phyloP scores from a whole-genome alignment of 2,888 invertebrate species.

The Papilio protenor region DNA sequence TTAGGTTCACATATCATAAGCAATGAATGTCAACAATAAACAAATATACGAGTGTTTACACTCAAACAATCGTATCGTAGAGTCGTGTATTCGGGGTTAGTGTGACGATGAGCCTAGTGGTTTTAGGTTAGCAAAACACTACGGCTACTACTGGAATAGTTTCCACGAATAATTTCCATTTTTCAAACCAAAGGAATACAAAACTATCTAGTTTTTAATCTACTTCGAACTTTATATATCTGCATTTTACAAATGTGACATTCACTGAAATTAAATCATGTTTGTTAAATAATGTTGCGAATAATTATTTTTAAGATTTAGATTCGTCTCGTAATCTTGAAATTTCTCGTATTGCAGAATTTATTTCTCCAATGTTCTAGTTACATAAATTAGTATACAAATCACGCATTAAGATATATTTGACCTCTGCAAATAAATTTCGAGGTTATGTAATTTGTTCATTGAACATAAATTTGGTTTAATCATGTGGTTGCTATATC shows the following conservation, averaged over 20 bases:
- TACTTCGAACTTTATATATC: neutral
- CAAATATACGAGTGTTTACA: conserved; percentile 35
- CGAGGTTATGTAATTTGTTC: neutral
- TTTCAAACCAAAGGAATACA: neutral
- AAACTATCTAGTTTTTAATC: too few relatives aligned
- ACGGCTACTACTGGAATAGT: conserved; percentile 18
- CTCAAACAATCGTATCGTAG: conserved; percentile 33
- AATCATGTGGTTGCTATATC: neutral
- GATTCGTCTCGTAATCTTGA: neutral
- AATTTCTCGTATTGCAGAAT: neutral
- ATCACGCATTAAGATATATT: neutral
- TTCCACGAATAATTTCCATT: neutral
- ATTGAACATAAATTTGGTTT: neutral
- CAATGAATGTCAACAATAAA: conserved; percentile 39
- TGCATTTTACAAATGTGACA: neutral
- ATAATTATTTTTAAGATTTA: neutral
- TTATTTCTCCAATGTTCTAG: neutral
- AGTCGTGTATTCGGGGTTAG: conserved; percentile 36
- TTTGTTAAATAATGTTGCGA: neutral
- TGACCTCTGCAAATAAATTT: neutral
- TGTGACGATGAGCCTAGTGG: conserved; percentile 26
- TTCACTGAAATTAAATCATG: too few relatives aligned
- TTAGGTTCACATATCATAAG: conserved; percentile 26
- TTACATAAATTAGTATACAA: conserved; percentile 13
- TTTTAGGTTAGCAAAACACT: conserved; percentile 43